Conservation (phyloP, 2,797 vertebrate genomes). For the Neopelma chrysocephalum region DNA sequence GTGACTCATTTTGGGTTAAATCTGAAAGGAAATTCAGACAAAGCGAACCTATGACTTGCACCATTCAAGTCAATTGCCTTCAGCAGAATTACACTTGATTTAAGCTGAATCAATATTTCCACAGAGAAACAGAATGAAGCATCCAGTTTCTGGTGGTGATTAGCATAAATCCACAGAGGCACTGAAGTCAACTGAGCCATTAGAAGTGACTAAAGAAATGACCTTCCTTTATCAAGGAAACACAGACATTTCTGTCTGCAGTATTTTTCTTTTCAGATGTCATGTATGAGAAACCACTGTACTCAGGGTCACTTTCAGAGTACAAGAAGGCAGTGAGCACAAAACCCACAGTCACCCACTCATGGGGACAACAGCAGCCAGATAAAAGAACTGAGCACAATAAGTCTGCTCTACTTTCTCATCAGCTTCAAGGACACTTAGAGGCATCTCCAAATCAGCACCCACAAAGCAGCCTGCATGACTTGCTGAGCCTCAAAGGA, state of each 20-base stretch:
- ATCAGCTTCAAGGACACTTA: constrained; percentile 17
- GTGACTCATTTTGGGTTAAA: neutral
- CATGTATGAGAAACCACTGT: neutral
- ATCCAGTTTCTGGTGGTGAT: neutral
- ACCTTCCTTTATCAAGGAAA: constrained; percentile 18
- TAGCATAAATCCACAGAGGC: neutral
- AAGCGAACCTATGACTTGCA: neutral
- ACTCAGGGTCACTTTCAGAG: neutral
- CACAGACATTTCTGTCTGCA: constrained; percentile 41
- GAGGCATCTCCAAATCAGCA: neutral
- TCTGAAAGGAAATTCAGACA: neutral
- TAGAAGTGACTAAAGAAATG: neutral
- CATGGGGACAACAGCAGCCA: neutral
- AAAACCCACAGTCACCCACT: neutral
- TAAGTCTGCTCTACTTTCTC: neutral
- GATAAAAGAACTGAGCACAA: rapidly evolving
- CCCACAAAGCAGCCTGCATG: neutral
- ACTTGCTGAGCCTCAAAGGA: neutral
- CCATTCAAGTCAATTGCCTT: neutral
- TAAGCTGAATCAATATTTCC: constrained; percentile 16
- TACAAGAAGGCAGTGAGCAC: neutral
- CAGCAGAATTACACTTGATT: neutral
- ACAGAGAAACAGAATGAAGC: neutral
- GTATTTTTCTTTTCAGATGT: constrained; percentile 3
- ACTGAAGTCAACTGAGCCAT: neutral